phyloP scores from a whole-genome alignment of 2,888 invertebrate genomes.

The Phengaris arion region DNA sequence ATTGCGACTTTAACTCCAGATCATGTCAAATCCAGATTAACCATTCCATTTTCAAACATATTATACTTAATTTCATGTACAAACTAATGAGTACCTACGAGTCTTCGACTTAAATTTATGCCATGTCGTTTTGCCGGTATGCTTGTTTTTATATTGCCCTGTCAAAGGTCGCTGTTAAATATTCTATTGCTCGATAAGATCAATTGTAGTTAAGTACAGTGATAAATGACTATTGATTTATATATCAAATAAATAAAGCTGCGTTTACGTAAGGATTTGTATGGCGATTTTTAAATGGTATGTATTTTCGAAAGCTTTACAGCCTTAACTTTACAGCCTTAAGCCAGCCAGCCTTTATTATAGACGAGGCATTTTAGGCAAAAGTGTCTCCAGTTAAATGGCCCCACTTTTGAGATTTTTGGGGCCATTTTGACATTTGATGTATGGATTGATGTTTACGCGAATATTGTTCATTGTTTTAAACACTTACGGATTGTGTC shows the following conservation, averaged over 20 bases:
- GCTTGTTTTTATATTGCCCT: slow-evolving; percentile 15
- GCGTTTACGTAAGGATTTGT: background rate
- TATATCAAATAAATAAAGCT: slow-evolving; percentile 34
- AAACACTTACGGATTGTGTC: too few species aligned
- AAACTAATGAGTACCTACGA: background rate
- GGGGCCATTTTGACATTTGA: too few species aligned
- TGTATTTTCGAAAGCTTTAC: background rate
- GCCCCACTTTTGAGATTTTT: too few species aligned
- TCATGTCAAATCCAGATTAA: background rate
- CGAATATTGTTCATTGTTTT: too few species aligned
- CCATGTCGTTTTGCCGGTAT: slow-evolving; percentile 2
- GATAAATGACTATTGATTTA: slow-evolving; percentile 59
- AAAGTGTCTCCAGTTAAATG: too few species aligned
- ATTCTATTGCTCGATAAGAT: slow-evolving; percentile 68
- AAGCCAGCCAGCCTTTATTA: too few species aligned
- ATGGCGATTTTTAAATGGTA: background rate
- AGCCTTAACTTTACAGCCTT: too few species aligned
- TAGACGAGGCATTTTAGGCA: too few species aligned
- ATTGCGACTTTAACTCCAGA: background rate
- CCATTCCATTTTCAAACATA: background rate
- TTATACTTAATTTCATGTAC: background rate
- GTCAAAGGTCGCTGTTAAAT: slow-evolving; percentile 57
- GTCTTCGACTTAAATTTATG: slow-evolving; percentile 7
- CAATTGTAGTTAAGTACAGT: slow-evolving; percentile 60
- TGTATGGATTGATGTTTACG: too few species aligned